Conservation (phyloP, 2,797 vertebrate genomes). For the Austrolebias charrua region DNA sequence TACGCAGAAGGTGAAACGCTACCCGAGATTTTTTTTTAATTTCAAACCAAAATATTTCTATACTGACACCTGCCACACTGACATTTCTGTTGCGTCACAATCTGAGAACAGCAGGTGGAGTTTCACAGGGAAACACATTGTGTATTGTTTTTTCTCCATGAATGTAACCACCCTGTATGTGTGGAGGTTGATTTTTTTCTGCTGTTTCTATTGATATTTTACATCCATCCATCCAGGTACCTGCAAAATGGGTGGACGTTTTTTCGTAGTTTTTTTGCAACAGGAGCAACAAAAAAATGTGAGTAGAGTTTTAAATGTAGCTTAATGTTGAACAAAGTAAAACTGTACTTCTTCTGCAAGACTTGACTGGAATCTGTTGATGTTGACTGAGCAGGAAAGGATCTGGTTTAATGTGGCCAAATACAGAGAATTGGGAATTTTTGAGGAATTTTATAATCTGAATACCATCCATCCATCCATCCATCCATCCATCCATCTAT, state of each 20-base stretch:
- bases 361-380: no score
- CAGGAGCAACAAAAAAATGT: not conserved
- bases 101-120: constrained; percentile 33
- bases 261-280: not conserved
- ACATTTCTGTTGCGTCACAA: constrained; percentile 28
- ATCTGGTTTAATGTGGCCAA: no score
- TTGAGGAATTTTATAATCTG: no score
- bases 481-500: no score
- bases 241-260: constrained; percentile 6
- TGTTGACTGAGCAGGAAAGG: no score
- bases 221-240: not conserved
- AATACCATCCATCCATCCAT: no score
- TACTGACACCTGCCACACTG: constrained; percentile 66
- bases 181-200: not conserved
- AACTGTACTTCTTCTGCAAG: no score
- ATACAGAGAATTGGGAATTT: no score
- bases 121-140: not conserved
- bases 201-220: not conserved
- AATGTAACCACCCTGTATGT: not conserved
- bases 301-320: no score
- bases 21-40: constrained; percentile 12
- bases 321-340: no score
- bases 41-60: constrained; percentile 32
- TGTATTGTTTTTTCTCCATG: not conserved
- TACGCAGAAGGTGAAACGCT: constrained; percentile 45